Base-by-base conservation (phyloP, 35 echinoderm and acorn worm species). In the Amphiura filiformis region DNA sequence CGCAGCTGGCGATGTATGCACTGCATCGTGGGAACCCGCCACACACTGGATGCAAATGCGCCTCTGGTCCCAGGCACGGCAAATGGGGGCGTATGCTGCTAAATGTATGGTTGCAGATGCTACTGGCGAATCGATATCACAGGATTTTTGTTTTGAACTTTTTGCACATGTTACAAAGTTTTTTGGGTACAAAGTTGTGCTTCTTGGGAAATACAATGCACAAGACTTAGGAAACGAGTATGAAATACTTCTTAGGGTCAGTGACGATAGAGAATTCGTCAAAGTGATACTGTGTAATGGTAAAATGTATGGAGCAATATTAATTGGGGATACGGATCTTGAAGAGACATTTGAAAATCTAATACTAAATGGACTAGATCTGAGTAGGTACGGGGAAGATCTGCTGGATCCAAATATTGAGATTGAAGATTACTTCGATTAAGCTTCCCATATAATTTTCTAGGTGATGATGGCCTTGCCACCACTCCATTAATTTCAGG, bases 371-470 rank as follows among this genome's bases (percentile, higher is more conserved):
- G 84, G 87, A 79, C 87, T 91, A 56, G 96, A 99, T 79, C 75
- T 99, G 13, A 94, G 85, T 42, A 47, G 37, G 32, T 99, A 94
- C 88, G 96, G 96, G 22, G 96, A 90, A 36, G 87, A 99, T 87
- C 65, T 99, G 1, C 86, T 99, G 4, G 90, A 99, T 94, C 96
- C 96, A 7, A 85, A 85, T 23, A 94, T 99, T 78, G 96, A 99
- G 56, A 94, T 99, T 84, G 96, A 99, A 44, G 96, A 99, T 78
- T 99, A 99, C 81, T 99, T 99, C 93, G 96, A 99, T 87, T 99
- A 75, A 93, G 17, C n/a, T n/a, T n/a, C n/a, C n/a, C n/a, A n/a
- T n/a, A n/a, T n/a, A n/a, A n/a, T n/a, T n/a, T n/a, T n/a, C n/a
- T n/a, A n/a, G n/a, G n/a, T n/a, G n/a, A n/a, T n/a, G n/a, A n/a